Evolutionary conservation across 2,888 invertebrate species (phyloP).

Genomic region (Mesoligia furuncula): DNA sequence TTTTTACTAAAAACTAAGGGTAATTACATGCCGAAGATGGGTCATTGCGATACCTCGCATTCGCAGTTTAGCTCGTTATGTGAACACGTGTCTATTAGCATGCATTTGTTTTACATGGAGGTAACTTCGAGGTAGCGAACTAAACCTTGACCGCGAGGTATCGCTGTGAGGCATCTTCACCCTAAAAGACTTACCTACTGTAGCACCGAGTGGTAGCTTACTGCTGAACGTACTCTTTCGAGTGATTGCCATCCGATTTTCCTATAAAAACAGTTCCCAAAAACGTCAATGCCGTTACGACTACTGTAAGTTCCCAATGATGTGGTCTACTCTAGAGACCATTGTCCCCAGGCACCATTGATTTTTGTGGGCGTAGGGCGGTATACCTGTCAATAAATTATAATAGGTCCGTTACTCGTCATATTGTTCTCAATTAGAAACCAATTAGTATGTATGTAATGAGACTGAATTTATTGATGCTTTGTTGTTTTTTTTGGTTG

Average conservation of each 20-base stretch:
- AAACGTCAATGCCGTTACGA: conserved; percentile 38
- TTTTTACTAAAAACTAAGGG: neutral
- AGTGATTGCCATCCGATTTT: neutral
- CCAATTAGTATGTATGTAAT: conserved; percentile 57
- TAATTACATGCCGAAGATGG: too few species aligned
- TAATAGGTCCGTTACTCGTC: conserved; percentile 62
- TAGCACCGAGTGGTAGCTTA: neutral
- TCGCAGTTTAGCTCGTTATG: too few species aligned
- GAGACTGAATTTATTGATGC: conserved; percentile 24
- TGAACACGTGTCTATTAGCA: too few species aligned
- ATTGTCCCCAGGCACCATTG: conserved; percentile 57
- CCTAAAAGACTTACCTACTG: neutral
- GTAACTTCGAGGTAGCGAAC: too few species aligned
- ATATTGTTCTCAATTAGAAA: conserved; percentile 57
- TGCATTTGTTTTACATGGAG: too few species aligned
- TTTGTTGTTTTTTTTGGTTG: conserved; percentile 7
- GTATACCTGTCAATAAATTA: conserved; percentile 59
- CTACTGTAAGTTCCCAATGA: conserved; percentile 45
- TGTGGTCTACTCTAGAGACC: conserved; percentile 35
- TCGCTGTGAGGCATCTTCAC: neutral
- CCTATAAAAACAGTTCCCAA: neutral
- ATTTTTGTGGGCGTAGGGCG: conserved; percentile 64
- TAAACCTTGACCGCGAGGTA: neutral
- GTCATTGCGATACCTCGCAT: too few species aligned
- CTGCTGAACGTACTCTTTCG: neutral